A percentile compares a stretch with the other conserved stretches of the same genome.
Evolutionary conservation across 2,888 invertebrate genomes (phyloP).

Genomic region (Hyposoter dolosus): DNA sequence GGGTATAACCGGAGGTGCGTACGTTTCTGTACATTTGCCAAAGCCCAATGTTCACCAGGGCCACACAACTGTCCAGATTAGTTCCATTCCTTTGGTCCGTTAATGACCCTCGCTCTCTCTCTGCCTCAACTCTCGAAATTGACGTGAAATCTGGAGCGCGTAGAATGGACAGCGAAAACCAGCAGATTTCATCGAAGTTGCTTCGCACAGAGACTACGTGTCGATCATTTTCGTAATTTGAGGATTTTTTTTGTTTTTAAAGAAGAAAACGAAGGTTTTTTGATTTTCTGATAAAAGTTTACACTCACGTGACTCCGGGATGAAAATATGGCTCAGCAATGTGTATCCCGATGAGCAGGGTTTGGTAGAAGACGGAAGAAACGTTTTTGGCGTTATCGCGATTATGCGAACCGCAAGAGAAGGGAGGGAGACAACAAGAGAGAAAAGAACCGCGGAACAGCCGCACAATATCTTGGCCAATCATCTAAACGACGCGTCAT

Average conservation of each 20-base stretch:
- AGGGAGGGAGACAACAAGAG: conserved; percentile 33
- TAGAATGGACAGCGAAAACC: neutral
- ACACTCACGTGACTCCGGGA: conserved; percentile 14
- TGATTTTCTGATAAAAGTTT: neutral
- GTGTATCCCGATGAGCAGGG: conserved; percentile 38
- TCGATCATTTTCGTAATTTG: neutral
- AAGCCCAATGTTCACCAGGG: conserved; percentile 46
- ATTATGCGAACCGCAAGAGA: conserved; percentile 25
- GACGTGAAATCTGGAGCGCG: neutral
- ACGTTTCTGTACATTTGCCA: conserved; percentile 51
- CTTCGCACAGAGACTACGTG: neutral
- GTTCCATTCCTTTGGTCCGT: conserved; percentile 36
- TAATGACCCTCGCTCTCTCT: conserved; percentile 30
- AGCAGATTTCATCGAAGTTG: neutral
- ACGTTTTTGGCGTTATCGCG: conserved; percentile 42
- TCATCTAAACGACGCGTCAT: conserved; percentile 81
- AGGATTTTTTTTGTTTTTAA: neutral
- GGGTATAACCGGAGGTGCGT: conserved; percentile 33
- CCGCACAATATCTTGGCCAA: conserved; percentile 77
- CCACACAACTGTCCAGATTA: conserved; percentile 48
- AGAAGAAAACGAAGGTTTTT: neutral
- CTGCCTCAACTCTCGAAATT: neutral
- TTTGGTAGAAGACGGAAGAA: conserved; percentile 31
- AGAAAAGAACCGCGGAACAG: conserved; percentile 47
- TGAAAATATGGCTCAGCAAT: conserved; percentile 16